Percentiles rank a stretch among this genome's conserved stretches.
phyloP scores from a whole-genome alignment of 2,888 invertebrate genomes.

The Myopa tessellatipennis region DNA sequence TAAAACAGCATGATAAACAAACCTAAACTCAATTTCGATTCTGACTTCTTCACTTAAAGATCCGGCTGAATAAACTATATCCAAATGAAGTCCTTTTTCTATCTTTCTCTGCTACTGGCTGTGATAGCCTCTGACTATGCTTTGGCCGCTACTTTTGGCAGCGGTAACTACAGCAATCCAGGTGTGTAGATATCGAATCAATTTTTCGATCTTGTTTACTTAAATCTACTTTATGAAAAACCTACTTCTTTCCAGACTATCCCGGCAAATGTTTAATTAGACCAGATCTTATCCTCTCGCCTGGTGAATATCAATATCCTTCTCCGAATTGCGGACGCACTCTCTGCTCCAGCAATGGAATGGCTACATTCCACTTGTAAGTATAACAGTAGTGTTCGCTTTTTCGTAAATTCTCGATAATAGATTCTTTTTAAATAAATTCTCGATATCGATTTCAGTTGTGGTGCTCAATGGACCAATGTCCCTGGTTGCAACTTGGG shows the following conservation, averaged over 20 bases:
- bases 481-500: slow-evolving; percentile 45
- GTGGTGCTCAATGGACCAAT: slow-evolving; percentile 5
- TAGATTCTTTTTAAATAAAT: too few species aligned
- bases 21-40: neutral
- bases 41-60: neutral
- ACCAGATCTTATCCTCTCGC: neutral
- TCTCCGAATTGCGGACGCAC: neutral
- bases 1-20: neutral
- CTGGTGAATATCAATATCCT: neutral
- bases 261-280: slow-evolving; percentile 54
- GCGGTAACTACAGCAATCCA: slow-evolving; percentile 42
- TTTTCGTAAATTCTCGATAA: neutral
- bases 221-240: neutral
- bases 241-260: slow-evolving; percentile 37
- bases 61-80: neutral
- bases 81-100: neutral
- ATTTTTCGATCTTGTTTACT: neutral
- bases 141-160: slow-evolving; percentile 19
- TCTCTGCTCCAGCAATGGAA: neutral
- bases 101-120: neutral
- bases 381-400: neutral
- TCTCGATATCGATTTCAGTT: neutral
- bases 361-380: neutral
- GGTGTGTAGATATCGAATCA: neutral
- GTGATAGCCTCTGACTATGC: neutral